phyloP scores from a whole-genome alignment of 2,113 vertebrate species.

The Haemorhous mexicanus region DNA sequence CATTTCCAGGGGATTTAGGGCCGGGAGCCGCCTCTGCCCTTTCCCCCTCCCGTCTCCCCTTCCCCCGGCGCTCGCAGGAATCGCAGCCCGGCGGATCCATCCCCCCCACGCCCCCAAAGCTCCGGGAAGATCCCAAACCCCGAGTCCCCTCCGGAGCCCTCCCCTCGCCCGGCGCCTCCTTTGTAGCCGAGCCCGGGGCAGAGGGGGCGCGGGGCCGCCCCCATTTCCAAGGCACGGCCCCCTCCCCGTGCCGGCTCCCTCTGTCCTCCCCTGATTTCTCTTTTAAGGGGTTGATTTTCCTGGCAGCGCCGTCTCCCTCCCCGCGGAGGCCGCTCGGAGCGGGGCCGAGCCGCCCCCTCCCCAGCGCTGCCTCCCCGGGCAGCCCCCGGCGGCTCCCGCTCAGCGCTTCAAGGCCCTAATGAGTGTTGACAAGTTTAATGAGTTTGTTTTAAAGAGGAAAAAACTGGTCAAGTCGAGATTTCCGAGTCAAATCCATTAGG shows the following conservation, averaged over 20 bases:
- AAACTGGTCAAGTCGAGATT: conserved; percentile 90
- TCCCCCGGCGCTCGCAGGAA: neutral
- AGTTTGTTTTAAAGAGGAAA: conserved; percentile 88
- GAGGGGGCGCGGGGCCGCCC: neutral
- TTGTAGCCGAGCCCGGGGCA: neutral
- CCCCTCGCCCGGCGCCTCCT: neutral
- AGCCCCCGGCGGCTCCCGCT: conserved; percentile 75
- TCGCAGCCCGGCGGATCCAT: neutral
- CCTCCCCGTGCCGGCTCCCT: neutral
- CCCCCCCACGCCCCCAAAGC: neutral
- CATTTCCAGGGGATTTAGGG: conserved; percentile 48
- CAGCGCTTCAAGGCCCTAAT: conserved; percentile 88
- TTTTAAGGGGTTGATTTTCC: conserved; percentile 30
- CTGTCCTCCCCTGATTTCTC: conserved; percentile 50
- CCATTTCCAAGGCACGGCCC: neutral
- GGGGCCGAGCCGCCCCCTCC: neutral
- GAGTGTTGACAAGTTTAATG: conserved; percentile 97
- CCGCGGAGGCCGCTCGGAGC: neutral
- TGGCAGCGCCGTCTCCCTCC: neutral
- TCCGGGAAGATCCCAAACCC: neutral
- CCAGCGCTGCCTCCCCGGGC: neutral
- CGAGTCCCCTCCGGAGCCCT: neutral
- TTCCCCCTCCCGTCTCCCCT: neutral
- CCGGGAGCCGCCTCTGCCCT: conserved; percentile 5
- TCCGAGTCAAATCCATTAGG: conserved; percentile 92